Evolutionary conservation across 30 jellyfish, hydroid and myxozoan species (phyloP), one percentile per base, ranked within the genome.

Genomic region (Hydractinia echinata): DNA sequence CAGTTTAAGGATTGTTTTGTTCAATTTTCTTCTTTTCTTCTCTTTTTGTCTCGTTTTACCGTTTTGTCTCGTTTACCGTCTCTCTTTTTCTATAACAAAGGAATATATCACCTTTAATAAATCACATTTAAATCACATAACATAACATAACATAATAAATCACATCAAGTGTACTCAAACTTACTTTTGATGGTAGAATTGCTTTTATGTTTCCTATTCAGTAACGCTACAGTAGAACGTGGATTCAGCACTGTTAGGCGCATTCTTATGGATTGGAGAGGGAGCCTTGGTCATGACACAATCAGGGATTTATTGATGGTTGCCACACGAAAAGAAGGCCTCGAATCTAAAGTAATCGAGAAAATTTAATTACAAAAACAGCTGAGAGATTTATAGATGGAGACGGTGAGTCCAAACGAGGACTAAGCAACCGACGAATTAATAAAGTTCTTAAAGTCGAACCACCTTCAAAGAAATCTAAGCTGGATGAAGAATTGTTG

Each of bases 191-290:
- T 64, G 74, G 16, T 64, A 44, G 74, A 64, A 13, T 64, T 13
- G 74, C 19, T 64, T 7, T 9, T 6, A n/a, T 64, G 18, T 51
- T 6, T 7, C 10, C 9, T 2, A 9, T 64, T 64, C 74, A 64
- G 74, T 51, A 64, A 64, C 39, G 74, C 74, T 64, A 64, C 4
- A 6, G 19, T 13, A n/a, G 74, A 64, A 64, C 9, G 74, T 7
- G 74, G 74, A 7, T 64, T 64, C 74, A 64, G 74, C 16, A 64
- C 74, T 64, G 19, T 64, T 7, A 44, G 74, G 18, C 7, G 74
- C 19, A 6, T 64, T 7, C 16, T 64, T 64, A 64, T 6, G 19
- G 74, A 64, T 13, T 64, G 74, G 74, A 44, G 74, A 0, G 74
- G 74, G 19, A n/a, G 74, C 39, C 74, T 6, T 7, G 9, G 18